phyloP scores from a whole-genome alignment of 2,888 invertebrate genomes.

The Hymenopus coronatus region DNA sequence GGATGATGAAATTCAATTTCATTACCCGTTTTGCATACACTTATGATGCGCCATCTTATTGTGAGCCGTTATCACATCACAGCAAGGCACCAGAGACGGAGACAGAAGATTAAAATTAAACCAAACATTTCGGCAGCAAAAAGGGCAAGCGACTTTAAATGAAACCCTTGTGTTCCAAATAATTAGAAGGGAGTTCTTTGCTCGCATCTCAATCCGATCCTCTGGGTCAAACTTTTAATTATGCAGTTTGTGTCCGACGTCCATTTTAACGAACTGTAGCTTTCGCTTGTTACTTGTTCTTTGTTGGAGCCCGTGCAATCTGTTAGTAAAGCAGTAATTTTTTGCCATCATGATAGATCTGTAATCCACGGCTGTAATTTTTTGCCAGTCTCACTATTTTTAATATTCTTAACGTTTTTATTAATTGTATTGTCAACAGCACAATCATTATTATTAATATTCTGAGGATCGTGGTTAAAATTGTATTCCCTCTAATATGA shows the following conservation, averaged over 20 bases:
- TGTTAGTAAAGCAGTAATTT: background rate
- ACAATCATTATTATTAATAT: too few species aligned
- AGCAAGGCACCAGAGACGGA: background rate
- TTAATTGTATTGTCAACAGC: too few species aligned
- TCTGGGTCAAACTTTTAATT: slow-evolving; percentile 7
- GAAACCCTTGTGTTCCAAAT: slow-evolving; percentile 11
- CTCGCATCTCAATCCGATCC: background rate
- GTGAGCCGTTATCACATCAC: background rate
- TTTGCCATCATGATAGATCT: background rate
- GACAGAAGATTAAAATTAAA: background rate
- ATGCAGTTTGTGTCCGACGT: background rate
- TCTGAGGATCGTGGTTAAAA: too few species aligned
- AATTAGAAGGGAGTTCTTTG: background rate
- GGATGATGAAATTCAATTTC: background rate
- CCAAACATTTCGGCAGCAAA: background rate
- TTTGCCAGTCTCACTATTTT: too few species aligned
- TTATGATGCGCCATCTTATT: background rate
- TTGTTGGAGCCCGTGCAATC: background rate
- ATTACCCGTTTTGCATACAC: background rate
- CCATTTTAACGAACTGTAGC: background rate
- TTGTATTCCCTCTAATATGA: too few species aligned
- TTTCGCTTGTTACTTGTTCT: background rate
- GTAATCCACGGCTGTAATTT: too few species aligned
- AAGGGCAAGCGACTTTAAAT: background rate
- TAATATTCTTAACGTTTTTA: too few species aligned